Conservation (phyloP, 2,888 invertebrate genomes). For the Drosophila meridiana region DNA sequence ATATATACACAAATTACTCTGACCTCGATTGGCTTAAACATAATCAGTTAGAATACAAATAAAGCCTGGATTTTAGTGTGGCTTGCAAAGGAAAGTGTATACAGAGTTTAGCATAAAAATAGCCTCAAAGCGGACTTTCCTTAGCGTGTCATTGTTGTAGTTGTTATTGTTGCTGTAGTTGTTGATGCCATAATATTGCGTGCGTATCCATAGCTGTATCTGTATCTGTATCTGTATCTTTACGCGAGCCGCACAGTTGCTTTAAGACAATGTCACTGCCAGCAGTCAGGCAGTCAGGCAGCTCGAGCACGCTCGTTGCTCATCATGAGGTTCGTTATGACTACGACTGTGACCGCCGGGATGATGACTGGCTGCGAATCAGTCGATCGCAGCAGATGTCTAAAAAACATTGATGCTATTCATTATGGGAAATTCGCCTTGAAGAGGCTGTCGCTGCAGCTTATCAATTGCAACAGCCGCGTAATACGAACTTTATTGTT, state of each 20-base stretch:
- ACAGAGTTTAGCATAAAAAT: slow-evolving; percentile 2
- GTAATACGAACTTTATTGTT: slow-evolving; percentile 31
- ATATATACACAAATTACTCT: background rate
- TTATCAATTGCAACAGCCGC: slow-evolving; percentile 39
- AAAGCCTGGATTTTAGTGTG: background rate
- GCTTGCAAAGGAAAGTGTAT: background rate
- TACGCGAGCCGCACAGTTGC: slow-evolving; percentile 13
- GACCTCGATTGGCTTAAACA: background rate
- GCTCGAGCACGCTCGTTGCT: background rate
- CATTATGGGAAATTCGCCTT: slow-evolving; percentile 31
- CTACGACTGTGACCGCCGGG: slow-evolving; percentile 19
- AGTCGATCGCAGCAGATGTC: slow-evolving; percentile 19
- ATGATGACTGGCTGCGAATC: slow-evolving; percentile 23
- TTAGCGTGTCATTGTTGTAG: background rate
- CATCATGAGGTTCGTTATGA: slow-evolving; percentile 26
- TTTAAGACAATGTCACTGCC: slow-evolving; percentile 48
- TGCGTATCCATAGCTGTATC: slow-evolving; percentile 12
- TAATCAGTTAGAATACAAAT: no score
- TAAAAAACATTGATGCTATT: slow-evolving; percentile 29
- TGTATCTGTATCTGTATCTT: slow-evolving; percentile 3
- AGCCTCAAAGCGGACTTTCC: slow-evolving; percentile 3
- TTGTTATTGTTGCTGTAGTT: background rate
- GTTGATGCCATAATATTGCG: slow-evolving; percentile 25
- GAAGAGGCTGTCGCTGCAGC: slow-evolving; percentile 19
- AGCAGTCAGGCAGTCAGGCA: slow-evolving; percentile 7